Evolutionary conservation across 2,113 vertebrate species (phyloP).

Genomic region (Sapayoa aenigma): DNA sequence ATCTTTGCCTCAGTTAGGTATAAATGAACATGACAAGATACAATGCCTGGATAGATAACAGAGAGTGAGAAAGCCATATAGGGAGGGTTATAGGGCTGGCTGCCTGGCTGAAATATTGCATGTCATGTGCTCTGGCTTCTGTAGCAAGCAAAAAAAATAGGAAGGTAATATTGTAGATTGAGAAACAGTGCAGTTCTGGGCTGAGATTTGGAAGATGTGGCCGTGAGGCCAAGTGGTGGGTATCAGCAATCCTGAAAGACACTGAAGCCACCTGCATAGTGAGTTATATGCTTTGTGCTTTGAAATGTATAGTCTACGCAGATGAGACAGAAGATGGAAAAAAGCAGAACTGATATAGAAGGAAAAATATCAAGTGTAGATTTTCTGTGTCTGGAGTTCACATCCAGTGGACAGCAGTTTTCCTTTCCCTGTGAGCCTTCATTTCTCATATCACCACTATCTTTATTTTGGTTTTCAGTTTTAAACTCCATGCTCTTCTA

Average conservation of each 20-base stretch:
- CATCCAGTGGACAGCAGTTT: background rate
- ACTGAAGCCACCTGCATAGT: background rate
- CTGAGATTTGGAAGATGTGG: background rate
- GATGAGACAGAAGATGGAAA: background rate
- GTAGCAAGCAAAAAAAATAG: background rate
- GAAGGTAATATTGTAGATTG: background rate
- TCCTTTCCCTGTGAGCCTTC: background rate
- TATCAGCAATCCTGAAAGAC: background rate
- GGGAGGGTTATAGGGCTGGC: background rate
- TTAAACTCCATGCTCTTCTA: background rate
- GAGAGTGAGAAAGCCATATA: background rate
- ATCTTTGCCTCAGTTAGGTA: background rate
- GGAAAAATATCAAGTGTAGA: background rate
- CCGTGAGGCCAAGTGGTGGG: background rate
- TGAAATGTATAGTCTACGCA: background rate
- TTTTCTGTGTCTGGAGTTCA: background rate
- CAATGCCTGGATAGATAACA: background rate
- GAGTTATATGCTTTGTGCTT: background rate
- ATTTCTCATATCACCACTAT: accelerated
- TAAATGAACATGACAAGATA: background rate
- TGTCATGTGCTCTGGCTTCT: background rate
- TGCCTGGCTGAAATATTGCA: background rate
- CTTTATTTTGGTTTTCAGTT: background rate
- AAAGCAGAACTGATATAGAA: background rate
- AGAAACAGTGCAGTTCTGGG: background rate